Base-by-base conservation (phyloP, 2,113 vertebrate genomes). In the Rhodinocichla rosea region DNA sequence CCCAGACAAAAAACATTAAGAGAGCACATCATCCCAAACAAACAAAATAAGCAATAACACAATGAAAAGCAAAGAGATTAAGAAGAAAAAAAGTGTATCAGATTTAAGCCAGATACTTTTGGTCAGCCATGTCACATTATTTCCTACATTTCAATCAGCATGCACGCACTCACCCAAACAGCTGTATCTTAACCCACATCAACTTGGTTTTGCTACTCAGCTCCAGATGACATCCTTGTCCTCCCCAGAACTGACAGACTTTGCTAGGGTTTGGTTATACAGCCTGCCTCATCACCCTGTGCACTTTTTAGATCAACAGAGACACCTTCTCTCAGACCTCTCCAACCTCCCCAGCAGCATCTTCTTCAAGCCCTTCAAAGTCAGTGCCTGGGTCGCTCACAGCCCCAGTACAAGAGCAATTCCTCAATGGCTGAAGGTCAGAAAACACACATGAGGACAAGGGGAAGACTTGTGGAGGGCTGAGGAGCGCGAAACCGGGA, bases 31-130 rank as follows among this genome's bases (percentile, higher is more conserved):
- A 83, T 33, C 21, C 27, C 35, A 80, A 83, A 55, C 20, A 68
- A 87, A 62, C 9, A 68, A 78, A 84, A 49, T 21, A 79, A 68
- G n/a, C 32, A 78, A 49, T 37, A 91, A 56, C 6, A 76, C 91
- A 87, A 69, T 39, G 24, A 92, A 90, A 87, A 79, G 30, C 53
- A 71, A 7, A 18, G 30, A 69, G 39, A 95, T 73, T 55, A 94
- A 75, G 28, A 91, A 71, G 65, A 84, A 55, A 55, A 27, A 50
- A 35, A 28, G 27, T 35, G 35, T 79, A 83, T 45, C 67, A 74
- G 45, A 65, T 77, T 81, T 91, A 91, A 71, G 49, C 62, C 44
- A 74, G 45, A 86, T 69, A 70, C 50, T 77, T 95, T 45, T 59
- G 70, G 28, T 79, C 74, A 77, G 35, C 49, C 35, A 44, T 4